Evolutionary conservation across 2,113 vertebrate genomes (phyloP).

Genomic region (Maccullochella peelii): DNA sequence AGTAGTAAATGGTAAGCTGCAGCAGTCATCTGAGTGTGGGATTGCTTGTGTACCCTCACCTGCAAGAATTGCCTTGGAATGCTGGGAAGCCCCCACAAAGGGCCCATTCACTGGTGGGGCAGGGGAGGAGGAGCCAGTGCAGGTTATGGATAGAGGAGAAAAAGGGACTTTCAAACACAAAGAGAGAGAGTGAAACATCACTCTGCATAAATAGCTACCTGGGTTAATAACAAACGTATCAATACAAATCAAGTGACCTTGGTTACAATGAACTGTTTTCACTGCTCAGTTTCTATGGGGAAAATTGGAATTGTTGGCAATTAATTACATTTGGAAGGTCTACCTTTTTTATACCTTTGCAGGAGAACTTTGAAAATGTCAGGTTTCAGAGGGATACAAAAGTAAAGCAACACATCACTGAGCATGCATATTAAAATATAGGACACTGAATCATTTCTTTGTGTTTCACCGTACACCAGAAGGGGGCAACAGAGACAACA

Average conservation of each 20-base stretch:
- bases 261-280: not conserved
- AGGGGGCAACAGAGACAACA: constrained; percentile 56
- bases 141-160: constrained; percentile 43
- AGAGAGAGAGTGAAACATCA: constrained; percentile 38
- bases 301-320: not conserved
- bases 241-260: not conserved
- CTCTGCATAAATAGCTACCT: constrained; percentile 27
- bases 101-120: constrained; percentile 67
- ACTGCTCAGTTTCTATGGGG: not conserved
- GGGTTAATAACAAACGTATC: constrained; percentile 34
- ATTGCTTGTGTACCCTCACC: constrained; percentile 69
- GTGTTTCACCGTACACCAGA: constrained; percentile 29
- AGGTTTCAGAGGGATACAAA: not conserved
- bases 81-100: constrained; percentile 76
- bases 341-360: not conserved
- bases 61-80: constrained; percentile 75
- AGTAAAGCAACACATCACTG: not conserved
- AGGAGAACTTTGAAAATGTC: not conserved
- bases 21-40: constrained; percentile 27
- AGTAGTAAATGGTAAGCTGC: not conserved
- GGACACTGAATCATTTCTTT: not conserved
- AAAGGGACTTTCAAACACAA: constrained; percentile 43
- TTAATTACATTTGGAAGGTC: not conserved
- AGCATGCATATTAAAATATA: not conserved
- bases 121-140: constrained; percentile 61